Base-by-base conservation (phyloP, 2,113 vertebrate genomes). In the Chrysemys picta region DNA sequence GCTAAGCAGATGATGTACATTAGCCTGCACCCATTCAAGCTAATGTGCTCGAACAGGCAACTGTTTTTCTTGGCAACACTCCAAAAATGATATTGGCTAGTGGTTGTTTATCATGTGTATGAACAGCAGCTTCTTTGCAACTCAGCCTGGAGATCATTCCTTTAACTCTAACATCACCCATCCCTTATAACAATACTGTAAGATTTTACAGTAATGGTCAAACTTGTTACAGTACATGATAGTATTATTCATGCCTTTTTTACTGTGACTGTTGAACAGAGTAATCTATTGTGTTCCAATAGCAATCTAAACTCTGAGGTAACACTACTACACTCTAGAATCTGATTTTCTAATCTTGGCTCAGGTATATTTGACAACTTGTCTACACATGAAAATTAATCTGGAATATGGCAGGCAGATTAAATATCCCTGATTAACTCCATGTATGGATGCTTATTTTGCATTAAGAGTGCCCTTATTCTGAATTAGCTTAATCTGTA, bases 61-160 rank as follows among this genome's bases (percentile, higher is more conserved):
- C 92, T 93, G 84, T 95, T 94, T 93, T 94, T 45, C 75, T 97
- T 97, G 95, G 93, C 96, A 95, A 72, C 85, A 25, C 75, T 88
- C 93, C 85, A 89, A 53, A 89, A 84, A 75, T 84, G 6, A 59
- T 91, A 86, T 97, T 95, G 85, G 87, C 90, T 96, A 88, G 78
- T 6, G 0, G 12, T 84, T 96, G 82, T 85, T 96, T 89, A 91
- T 96, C 52, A 21, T 2, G 80, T 91, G 84, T 2, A 76, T 16
- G 24, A 72, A 87, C 47, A 87, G 88, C 65, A 96, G 89, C 83
- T 69, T 54, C 16, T 93, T 93, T 89, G 31, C 1, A 0, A 50
- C n/a, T 93, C 57, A 90, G 4, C 76, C 65, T 90, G 65, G 86
- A 94, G 35, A 25, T 54, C 21, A n/a, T 84, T 89, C 80, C 80